These are phyloP conservation scores for Phyllotreta cruciferae DNA, from an alignment of 2,888 invertebrate genomes.

Conservation along the genomic window DNA sequence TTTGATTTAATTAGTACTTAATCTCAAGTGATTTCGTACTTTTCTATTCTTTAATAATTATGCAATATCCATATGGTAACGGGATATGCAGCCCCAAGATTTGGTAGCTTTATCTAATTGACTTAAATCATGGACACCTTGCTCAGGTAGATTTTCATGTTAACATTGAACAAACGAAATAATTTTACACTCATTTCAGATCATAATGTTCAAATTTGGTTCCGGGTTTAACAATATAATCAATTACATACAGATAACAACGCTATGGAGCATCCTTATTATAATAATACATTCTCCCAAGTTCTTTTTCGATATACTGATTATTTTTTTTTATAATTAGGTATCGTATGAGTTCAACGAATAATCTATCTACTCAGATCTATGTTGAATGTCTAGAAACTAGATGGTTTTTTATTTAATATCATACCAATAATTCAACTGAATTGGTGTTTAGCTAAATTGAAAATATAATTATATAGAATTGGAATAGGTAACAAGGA, in stretches of 20 bases:
- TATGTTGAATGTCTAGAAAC: constrained; percentile 54
- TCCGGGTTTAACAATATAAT: constrained; percentile 4
- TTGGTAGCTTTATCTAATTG: constrained; percentile 51
- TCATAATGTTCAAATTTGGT: background rate
- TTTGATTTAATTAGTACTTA: background rate
- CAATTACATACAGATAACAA: constrained; percentile 53
- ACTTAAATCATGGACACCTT: constrained; percentile 51
- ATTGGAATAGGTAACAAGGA: constrained; percentile 26
- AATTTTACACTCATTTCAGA: background rate
- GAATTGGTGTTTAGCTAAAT: constrained; percentile 41
- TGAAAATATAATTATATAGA: constrained; percentile 40
- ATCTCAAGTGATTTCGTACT: background rate
- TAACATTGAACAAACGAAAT: too few relatives aligned
- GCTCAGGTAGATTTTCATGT: constrained; percentile 36
- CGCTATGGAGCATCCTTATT: constrained; percentile 50
- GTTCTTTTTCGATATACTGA: constrained; percentile 55
- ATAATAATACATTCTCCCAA: constrained; percentile 50
- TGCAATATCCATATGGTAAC: too few relatives aligned
- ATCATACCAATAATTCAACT: constrained; percentile 46
- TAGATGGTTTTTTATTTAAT: constrained; percentile 48
- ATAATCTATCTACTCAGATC: constrained; percentile 54
- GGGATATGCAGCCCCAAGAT: constrained; percentile 48
- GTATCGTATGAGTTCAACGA: constrained; percentile 51
- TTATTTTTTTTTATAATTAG: constrained; percentile 51
- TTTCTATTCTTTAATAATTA: too few relatives aligned